Evolutionary conservation across 2,113 vertebrate species (phyloP).

Genomic region (Podarcis muralis): DNA sequence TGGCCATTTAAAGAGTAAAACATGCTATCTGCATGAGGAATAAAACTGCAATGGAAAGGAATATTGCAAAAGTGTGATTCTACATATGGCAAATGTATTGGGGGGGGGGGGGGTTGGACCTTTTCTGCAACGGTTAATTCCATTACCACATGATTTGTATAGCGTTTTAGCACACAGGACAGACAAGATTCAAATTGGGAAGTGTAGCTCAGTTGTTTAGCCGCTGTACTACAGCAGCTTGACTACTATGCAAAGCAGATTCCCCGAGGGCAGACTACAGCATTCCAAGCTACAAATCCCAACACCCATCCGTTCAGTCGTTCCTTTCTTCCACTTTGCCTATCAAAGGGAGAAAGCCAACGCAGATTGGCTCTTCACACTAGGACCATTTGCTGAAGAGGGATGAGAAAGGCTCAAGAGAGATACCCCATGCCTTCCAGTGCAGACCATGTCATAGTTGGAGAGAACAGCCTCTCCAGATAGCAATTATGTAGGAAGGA

Average conservation of each 20-base stretch:
- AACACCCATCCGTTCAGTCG: background rate
- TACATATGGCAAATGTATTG: background rate
- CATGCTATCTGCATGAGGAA: background rate
- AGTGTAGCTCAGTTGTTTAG: background rate
- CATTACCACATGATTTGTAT: background rate
- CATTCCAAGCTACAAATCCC: background rate
- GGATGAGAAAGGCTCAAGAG: background rate
- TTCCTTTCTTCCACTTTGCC: background rate
- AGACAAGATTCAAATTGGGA: background rate
- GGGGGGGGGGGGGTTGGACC: too few species aligned
- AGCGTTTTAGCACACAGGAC: background rate
- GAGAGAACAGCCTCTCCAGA: background rate
- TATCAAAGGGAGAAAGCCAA: background rate
- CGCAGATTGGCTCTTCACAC: background rate
- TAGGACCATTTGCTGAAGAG: background rate
- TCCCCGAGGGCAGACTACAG: background rate
- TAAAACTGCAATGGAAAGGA: background rate
- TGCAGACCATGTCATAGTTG: background rate
- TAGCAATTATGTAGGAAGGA: background rate
- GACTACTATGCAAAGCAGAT: background rate
- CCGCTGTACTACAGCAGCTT: background rate
- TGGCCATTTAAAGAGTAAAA: too few species aligned
- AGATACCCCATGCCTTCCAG: background rate
- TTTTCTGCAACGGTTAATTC: background rate
- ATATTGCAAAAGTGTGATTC: background rate